phyloP scores from a whole-genome alignment of 2,113 vertebrate genomes.

The Procavia capensis region DNA sequence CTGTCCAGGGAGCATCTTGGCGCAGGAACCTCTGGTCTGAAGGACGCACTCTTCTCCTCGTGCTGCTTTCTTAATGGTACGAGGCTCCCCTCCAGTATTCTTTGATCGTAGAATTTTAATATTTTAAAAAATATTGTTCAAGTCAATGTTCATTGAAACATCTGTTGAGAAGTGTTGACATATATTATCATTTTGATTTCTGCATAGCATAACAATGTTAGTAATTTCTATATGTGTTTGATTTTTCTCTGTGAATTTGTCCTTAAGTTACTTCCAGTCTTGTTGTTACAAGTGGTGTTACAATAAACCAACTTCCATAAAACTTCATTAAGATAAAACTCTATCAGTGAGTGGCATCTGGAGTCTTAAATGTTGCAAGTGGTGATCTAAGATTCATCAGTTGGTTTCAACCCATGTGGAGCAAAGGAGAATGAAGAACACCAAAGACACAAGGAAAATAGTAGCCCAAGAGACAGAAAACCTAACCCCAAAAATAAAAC shows the following conservation, averaged over 20 bases:
- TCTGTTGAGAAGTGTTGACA: background rate
- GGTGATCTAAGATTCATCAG: too few species aligned
- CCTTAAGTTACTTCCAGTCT: background rate
- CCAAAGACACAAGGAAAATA: too few species aligned
- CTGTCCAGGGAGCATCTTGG: too few species aligned
- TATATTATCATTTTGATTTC: background rate
- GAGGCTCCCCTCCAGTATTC: background rate
- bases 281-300: background rate
- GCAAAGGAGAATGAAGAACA: too few species aligned
- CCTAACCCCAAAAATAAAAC: too few species aligned
- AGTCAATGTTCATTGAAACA: background rate
- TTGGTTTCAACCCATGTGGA: too few species aligned
- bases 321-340: background rate
- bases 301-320: background rate
- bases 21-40: too few species aligned
- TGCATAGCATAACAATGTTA: background rate
- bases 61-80: too few species aligned
- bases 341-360: too few species aligned
- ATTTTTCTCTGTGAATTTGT: background rate
- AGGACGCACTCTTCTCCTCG: too few species aligned
- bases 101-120: conserved; percentile 43
- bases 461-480: too few species aligned
- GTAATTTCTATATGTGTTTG: background rate
- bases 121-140: conserved; percentile 32
- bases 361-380: too few species aligned